Evolutionary conservation across 2,797 vertebrate genomes (phyloP), one percentile per base, ranked within the genome.

Genomic region (Alouatta caraya): DNA sequence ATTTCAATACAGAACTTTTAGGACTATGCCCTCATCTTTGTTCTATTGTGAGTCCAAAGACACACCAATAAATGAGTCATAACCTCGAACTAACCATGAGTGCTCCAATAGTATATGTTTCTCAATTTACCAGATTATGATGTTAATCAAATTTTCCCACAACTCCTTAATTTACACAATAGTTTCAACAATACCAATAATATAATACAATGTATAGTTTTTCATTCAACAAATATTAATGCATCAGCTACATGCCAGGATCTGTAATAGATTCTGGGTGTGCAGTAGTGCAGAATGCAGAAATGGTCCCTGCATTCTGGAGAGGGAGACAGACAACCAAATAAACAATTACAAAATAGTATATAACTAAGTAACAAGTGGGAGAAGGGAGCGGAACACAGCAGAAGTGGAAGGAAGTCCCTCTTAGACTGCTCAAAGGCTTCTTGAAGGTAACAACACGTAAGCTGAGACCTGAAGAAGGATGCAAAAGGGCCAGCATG

Each of bases 1-100:
- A 92, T 39, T 78, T 89, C 67, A 86, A 37, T 48, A 92, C 70
- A 96, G 94, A 89, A 91, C 33, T 79, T 93, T 52, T 88, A 93
- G 94, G 46, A 94, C 84, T 44, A 72, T 46, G 39, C 87, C 73
- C 59, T 80, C 59, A 79, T 50, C 84, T 79, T 37, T 93, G 37
- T 90, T 52, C 46, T 75, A 72, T 0, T 75, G 0, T 76, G 80
- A 95, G 42, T 67, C 33, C 59, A 64, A 57, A 88, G 81, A 90
- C 33, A 95, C 11, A 81, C 30, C 13, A 81, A n/a, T 46, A 81
- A 95, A 59, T 39, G 42, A 95, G 82, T 75, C 48, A 61, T 61
- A 94, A 89, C n/a, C 64, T 82, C 39, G 33, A 88, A 9, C 44
- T 22, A 59, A 30, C 52, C 2, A 84, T 7, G 17, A 85, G 75